Conservation (phyloP, 2,888 invertebrate genomes). For the Callosobruchus maculatus region DNA sequence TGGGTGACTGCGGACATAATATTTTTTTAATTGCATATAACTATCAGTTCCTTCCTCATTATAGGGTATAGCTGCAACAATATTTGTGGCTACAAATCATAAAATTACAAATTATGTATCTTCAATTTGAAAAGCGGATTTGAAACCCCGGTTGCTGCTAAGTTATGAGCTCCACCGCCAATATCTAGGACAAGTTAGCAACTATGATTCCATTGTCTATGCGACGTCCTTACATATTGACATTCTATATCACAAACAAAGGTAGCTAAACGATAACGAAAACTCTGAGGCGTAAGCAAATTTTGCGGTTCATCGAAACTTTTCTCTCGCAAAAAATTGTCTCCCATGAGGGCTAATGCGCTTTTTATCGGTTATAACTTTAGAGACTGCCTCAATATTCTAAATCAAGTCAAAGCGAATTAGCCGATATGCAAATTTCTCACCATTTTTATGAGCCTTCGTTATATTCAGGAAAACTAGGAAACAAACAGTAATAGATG, state of each 20-base stretch:
- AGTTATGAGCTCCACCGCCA: too few relatives aligned
- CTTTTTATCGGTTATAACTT: background rate
- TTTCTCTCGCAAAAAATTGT: background rate
- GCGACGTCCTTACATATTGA: background rate
- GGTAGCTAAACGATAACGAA: background rate
- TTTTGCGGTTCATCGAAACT: background rate
- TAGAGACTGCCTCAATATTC: background rate
- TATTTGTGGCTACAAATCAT: too few relatives aligned
- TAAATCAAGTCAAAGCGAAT: background rate
- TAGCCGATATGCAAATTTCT: background rate
- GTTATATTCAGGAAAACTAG: background rate
- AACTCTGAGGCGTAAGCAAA: background rate
- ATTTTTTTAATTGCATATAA: too few relatives aligned
- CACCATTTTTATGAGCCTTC: background rate
- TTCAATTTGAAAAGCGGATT: too few relatives aligned
- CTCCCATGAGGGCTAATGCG: background rate
- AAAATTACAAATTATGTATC: too few relatives aligned
- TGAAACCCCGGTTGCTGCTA: too few relatives aligned
- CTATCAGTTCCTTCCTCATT: too few relatives aligned
- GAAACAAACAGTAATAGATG: too few relatives aligned
- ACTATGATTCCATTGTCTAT: background rate
- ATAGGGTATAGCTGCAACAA: too few relatives aligned
- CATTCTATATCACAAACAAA: background rate
- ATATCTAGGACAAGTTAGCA: too few relatives aligned
- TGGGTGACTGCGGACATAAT: too few relatives aligned